These are phyloP conservation scores for Drosophila malerkotliana DNA, from an alignment of 1,140 invertebrate species.

Conservation along the genomic window DNA sequence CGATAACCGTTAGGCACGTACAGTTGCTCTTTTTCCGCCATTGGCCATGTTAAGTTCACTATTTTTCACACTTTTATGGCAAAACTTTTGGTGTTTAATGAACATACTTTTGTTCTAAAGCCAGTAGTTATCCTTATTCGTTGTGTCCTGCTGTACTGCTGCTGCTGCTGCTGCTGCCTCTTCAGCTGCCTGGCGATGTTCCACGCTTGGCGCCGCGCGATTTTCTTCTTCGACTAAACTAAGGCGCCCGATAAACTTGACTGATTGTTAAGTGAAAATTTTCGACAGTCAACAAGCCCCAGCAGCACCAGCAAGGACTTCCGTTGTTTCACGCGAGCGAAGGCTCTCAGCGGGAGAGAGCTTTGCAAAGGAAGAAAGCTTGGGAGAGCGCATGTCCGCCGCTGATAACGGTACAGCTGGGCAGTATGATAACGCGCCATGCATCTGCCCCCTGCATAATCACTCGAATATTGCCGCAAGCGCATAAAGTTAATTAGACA, in stretches of 20 bases:
- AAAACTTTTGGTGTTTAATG: not conserved
- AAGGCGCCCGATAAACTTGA: conserved; percentile 80
- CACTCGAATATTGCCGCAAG: conserved; percentile 59
- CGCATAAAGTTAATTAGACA: conserved; percentile 74
- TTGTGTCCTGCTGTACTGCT: conserved; percentile 46
- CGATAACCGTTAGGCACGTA: conserved; percentile 41
- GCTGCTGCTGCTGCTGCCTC: conserved; percentile 4
- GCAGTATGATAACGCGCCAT: conserved; percentile 60
- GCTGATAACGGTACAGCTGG: conserved; percentile 77
- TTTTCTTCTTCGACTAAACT: conserved; percentile 59
- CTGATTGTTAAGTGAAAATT: conserved; percentile 76
- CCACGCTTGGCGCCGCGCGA: conserved; percentile 27
- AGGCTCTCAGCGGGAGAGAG: conserved; percentile 35
- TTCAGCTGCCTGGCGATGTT: conserved; percentile 31
- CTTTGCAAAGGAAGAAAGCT: conserved; percentile 43
- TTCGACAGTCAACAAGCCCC: conserved; percentile 74
- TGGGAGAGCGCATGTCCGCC: conserved; percentile 47
- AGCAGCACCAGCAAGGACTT: conserved; percentile 61
- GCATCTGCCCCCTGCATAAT: conserved; percentile 50
- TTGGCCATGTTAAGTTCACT: not conserved
- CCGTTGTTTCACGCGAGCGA: conserved; percentile 22
- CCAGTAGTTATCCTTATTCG: conserved; percentile 51
- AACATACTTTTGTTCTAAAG: conserved; percentile 36
- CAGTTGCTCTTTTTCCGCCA: conserved; percentile 27
- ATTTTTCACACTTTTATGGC: not conserved